A percentile compares a stretch with the other conserved stretches of the same genome.
These are phyloP conservation scores for Petrolisthes manimaculis DNA, from an alignment of 2,888 invertebrate species.

Conservation along the genomic window DNA sequence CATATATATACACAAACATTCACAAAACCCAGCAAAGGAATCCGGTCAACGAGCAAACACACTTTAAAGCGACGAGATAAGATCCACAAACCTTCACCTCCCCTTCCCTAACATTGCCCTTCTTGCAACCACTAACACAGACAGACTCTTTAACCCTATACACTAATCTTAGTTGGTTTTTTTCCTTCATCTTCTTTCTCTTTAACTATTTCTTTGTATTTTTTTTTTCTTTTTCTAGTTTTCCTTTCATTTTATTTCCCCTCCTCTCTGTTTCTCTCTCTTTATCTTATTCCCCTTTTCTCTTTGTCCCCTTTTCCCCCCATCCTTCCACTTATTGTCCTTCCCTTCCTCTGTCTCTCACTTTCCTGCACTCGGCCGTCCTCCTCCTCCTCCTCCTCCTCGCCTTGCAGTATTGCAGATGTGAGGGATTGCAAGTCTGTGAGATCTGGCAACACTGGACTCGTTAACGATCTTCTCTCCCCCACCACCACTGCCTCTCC, in stretches of 20 bases:
- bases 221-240: background rate
- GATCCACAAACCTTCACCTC: no score
- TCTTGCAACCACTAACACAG: no score
- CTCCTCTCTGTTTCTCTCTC: background rate
- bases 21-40: no score
- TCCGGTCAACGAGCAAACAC: no score
- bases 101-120: no score
- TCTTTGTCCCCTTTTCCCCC: background rate
- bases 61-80: no score
- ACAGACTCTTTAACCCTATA: no score
- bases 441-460: conserved; percentile 36
- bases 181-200: background rate
- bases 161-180: no score
- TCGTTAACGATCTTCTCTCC: conserved; percentile 55
- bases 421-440: background rate
- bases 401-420: conserved; percentile 18
- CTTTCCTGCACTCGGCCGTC: background rate
- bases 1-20: no score
- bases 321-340: background rate
- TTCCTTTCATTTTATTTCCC: background rate
- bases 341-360: background rate
- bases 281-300: background rate
- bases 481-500: no score
- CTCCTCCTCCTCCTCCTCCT: background rate
- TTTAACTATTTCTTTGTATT: background rate